Evolutionary conservation across 1,140 invertebrate genomes (phyloP), one percentile per base, ranked within the genome.

Genomic region (Odontomachus brunneus): DNA sequence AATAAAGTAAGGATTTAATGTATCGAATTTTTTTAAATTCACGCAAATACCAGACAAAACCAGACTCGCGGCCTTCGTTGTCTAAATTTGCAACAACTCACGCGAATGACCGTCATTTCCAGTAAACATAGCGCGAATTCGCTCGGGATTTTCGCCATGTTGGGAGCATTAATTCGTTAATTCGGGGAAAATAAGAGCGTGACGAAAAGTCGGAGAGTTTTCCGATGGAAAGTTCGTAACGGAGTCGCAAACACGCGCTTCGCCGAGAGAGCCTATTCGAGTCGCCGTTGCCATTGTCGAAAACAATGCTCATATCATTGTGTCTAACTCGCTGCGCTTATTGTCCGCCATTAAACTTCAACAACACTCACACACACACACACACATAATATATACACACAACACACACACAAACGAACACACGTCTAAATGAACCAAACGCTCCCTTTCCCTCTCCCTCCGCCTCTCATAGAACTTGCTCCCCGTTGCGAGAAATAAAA

Each of bases 231-330:
- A 66, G 29, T 53, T 53, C 19, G 49, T 15, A 63, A 33, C 38
- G 3, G 11, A 63, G 14, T 24, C 19, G 24, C 44, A 53, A 51
- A 66, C 19, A 33, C 15, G 11, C n/a, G 15, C 24, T 53, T 66
- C 53, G 60, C 51, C 33, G 15, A 44, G 15, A 22, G 17, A 74
- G 48, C 24, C 26, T 65, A 76, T 38, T 76, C 62, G 74, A 22
- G 49, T 76, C 60, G 19, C n/a, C 19, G 15, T n/a, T n/a, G 19
- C 57, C 44, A 76, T 53, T 66, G 60, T 51, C 74, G 29, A 44
- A 76, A 76, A 66, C 74, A 76, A 76, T 66, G 62, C 26, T 66
- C 48, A n/a, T 38, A 76, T 76, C 29, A 66, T 76, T 55, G 26
- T 62, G 15, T 24, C 60, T 76, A 66, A 76, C 63, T 66, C 62